Conservation (phyloP, 2,888 invertebrate genomes). For the Torymus texanus region DNA sequence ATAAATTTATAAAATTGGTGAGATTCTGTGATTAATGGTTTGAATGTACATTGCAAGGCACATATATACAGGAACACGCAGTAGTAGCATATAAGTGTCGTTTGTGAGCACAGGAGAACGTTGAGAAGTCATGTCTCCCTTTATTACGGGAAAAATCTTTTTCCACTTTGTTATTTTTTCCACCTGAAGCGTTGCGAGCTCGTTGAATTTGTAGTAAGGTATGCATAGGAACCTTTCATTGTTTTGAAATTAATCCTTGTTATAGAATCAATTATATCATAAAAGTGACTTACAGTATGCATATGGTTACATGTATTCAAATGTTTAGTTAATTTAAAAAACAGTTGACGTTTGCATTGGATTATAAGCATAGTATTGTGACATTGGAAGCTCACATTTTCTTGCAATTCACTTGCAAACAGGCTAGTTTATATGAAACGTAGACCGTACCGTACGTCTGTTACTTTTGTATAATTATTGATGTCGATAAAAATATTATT, state of each 20-base stretch:
- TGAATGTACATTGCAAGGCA: slow-evolving; percentile 30
- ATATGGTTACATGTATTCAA: slow-evolving; percentile 11
- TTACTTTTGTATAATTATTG: slow-evolving; percentile 36
- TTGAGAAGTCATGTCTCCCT: not conserved
- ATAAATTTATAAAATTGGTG: slow-evolving; percentile 3
- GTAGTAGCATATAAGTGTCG: slow-evolving; percentile 30
- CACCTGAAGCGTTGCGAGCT: slow-evolving; percentile 14
- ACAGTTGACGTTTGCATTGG: not conserved
- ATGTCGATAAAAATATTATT: slow-evolving; percentile 2
- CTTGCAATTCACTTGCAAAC: slow-evolving; percentile 3
- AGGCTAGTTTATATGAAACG: slow-evolving; percentile 4
- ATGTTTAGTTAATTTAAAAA: slow-evolving; percentile 18
- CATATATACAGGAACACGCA: slow-evolving; percentile 18
- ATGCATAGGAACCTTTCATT: slow-evolving; percentile 28
- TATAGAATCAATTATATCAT: slow-evolving; percentile 12
- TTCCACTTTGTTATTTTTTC: slow-evolving; percentile 20
- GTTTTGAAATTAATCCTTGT: slow-evolving; percentile 30
- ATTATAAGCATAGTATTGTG: slow-evolving; percentile 12
- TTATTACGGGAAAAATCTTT: not conserved
- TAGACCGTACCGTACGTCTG: slow-evolving; percentile 21
- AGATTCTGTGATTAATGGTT: slow-evolving; percentile 34
- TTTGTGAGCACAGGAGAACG: slow-evolving; percentile 18
- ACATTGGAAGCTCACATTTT: not conserved
- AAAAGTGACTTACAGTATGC: slow-evolving; percentile 19
- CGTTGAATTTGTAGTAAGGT: slow-evolving; percentile 16